phyloP scores from a whole-genome alignment of 2,113 vertebrate genomes.

The Neodon shergylaensis region DNA sequence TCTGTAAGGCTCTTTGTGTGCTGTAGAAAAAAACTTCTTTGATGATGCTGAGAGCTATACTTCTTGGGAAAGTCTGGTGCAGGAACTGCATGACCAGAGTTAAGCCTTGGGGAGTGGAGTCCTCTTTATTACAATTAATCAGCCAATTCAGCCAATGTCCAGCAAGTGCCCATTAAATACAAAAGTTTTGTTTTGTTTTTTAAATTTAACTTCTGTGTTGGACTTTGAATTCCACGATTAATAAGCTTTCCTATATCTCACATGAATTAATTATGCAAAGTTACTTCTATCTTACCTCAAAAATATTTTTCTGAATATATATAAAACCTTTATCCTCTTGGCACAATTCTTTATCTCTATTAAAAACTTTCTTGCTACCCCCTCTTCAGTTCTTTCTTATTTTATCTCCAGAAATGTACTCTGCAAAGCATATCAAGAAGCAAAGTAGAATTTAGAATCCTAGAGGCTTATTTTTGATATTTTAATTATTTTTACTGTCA shows the following conservation, averaged over 20 bases:
- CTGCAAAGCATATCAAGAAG: slow-evolving; percentile 34
- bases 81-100: background rate
- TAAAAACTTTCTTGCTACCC: slow-evolving; percentile 12
- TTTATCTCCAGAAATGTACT: slow-evolving; percentile 54
- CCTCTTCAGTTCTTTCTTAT: slow-evolving; percentile 41
- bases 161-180: background rate
- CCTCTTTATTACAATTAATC: background rate
- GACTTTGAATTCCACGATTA: slow-evolving; percentile 29
- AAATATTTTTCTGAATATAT: background rate
- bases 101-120: background rate
- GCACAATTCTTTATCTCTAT: background rate
- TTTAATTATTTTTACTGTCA: slow-evolving; percentile 28
- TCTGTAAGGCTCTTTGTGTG: background rate
- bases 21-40: background rate
- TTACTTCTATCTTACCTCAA: background rate
- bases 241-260: slow-evolving; percentile 12
- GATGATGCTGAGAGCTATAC: too few relatives aligned
- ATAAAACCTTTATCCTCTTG: slow-evolving; percentile 14
- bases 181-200: background rate
- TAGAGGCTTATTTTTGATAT: slow-evolving; percentile 34
- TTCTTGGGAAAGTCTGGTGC: background rate
- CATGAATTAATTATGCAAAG: background rate
- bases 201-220: background rate
- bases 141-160: background rate
- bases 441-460: slow-evolving; percentile 24